Conservation (phyloP, 2,797 vertebrate species). For the Bradypodion ventrale region DNA sequence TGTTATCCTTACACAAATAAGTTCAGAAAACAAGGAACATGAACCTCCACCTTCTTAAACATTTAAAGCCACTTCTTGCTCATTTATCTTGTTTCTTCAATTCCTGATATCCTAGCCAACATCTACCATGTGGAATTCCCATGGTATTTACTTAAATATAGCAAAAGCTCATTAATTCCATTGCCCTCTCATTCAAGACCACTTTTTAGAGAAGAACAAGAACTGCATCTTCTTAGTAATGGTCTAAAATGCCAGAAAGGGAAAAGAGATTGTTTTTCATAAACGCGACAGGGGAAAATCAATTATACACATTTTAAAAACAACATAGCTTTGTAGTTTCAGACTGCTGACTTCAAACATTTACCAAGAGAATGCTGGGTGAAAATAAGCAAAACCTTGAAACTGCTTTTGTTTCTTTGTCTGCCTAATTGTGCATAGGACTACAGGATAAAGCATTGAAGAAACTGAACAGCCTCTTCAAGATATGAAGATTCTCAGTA, state of each 20-base stretch:
- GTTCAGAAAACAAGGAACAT: not conserved
- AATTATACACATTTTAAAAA: constrained; percentile 17
- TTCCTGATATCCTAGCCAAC: fast-evolving
- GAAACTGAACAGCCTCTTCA: not conserved
- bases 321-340: not conserved
- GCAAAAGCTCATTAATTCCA: not conserved
- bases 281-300: not conserved
- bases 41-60: not conserved
- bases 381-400: not conserved
- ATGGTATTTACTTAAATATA: not conserved
- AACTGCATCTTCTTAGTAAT: not conserved
- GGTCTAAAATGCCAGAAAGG: not conserved
- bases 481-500: not conserved
- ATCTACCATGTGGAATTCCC: not conserved
- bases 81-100: not conserved
- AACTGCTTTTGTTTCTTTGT: not conserved
- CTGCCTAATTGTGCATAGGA: not conserved
- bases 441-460: not conserved
- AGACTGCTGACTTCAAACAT: constrained; percentile 12
- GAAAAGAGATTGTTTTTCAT: not conserved
- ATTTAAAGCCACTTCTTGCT: not conserved
- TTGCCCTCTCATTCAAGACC: not conserved
- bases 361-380: not conserved
- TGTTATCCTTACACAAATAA: not conserved
- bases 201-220: not conserved